A percentile compares a stretch with the other conserved stretches of the same genome.
Evolutionary conservation across 2,113 vertebrate species (phyloP).

Genomic region (Centrocercus urophasianus): DNA sequence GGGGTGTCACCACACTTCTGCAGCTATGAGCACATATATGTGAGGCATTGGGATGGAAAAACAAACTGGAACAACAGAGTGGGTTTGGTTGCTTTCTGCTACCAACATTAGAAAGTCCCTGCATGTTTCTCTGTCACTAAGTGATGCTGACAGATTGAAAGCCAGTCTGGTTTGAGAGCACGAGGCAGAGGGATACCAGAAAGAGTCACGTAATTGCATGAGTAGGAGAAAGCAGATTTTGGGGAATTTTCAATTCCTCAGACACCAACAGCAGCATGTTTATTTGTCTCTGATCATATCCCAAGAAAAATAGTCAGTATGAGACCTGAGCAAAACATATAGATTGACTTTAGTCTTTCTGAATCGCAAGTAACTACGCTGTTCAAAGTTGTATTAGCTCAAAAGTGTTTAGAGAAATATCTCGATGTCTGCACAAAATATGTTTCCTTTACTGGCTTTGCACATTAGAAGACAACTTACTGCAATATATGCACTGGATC

Average conservation of each 20-base stretch:
- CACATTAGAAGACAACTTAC: neutral
- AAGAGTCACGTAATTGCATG: neutral
- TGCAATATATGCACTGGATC: neutral
- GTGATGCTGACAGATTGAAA: neutral
- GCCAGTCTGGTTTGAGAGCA: neutral
- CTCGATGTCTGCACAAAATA: neutral
- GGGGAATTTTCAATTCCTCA: neutral
- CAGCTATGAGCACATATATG: neutral
- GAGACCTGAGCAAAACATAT: neutral
- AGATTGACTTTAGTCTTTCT: neutral
- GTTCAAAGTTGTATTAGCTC: neutral
- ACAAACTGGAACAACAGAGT: neutral
- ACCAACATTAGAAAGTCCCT: neutral
- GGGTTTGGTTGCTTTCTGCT: neutral
- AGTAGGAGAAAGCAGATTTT: neutral
- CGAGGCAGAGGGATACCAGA: neutral
- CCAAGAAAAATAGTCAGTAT: neutral
- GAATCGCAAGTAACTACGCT: neutral
- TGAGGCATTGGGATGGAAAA: neutral
- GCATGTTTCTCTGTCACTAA: neutral
- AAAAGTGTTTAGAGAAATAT: neutral
- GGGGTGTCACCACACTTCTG: neutral
- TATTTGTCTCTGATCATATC: neutral
- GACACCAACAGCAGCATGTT: neutral
- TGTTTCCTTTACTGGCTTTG: neutral